These are phyloP conservation scores for Tauraco hartlaubi DNA, from an alignment of 2,797 vertebrate species.

Conservation along the genomic window DNA sequence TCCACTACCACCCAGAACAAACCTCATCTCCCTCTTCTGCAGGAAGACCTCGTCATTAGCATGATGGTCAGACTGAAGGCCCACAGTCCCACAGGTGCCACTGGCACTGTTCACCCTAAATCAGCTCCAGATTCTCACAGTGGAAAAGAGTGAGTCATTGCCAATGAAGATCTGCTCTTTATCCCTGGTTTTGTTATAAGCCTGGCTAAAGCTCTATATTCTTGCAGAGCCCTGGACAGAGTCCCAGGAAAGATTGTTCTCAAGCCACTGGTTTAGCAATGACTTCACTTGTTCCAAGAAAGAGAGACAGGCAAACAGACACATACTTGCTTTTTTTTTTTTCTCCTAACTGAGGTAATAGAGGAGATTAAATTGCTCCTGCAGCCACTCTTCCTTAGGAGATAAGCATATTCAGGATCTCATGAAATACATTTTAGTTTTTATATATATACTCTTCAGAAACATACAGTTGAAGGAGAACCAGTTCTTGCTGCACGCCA, in stretches of 20 bases:
- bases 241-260: conserved; percentile 24
- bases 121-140: not conserved
- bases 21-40: not conserved
- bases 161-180: not conserved
- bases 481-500: not conserved
- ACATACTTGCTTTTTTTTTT: not conserved
- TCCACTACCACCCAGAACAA: not conserved
- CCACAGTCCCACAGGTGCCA: not conserved
- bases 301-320: not conserved
- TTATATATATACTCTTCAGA: not conserved
- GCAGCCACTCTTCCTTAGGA: not conserved
- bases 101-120: not conserved
- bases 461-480: not conserved
- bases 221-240: not conserved
- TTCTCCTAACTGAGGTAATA: too few species aligned
- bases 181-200: not conserved
- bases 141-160: not conserved
- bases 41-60: not conserved
- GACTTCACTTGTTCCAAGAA: conserved; percentile 33
- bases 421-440: not conserved
- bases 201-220: not conserved
- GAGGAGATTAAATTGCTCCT: not conserved
- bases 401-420: not conserved
- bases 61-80: not conserved
- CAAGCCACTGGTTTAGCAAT: conserved; percentile 35